These are phyloP conservation scores for Oscheius onirici DNA, from an alignment of 2,888 invertebrate species.

Conservation along the genomic window DNA sequence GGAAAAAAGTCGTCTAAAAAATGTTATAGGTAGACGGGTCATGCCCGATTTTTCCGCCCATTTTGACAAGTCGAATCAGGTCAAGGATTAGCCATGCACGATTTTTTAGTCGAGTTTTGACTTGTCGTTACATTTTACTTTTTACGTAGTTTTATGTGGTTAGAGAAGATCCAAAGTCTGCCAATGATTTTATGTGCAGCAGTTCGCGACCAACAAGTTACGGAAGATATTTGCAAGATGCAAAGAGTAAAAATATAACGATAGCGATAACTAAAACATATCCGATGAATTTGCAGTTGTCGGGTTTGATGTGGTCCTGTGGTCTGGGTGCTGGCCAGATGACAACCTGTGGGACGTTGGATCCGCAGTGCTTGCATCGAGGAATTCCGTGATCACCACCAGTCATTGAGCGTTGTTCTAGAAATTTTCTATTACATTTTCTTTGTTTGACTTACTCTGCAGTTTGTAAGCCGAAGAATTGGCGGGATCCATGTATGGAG, in stretches of 20 bases:
- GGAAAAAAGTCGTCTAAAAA: no score
- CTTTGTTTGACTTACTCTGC: conserved; percentile 4
- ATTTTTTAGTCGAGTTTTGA: no score
- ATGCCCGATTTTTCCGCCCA: no score
- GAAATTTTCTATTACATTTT: not conserved
- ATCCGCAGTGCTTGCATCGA: conserved; percentile 18
- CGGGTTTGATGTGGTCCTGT: conserved; percentile 52
- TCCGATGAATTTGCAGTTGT: conserved; percentile 54
- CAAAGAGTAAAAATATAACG: conserved; percentile 57
- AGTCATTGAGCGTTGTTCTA: conserved; percentile 13
- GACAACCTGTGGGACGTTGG: conserved; percentile 20
- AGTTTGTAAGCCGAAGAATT: conserved; percentile 46
- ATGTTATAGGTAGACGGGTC: no score
- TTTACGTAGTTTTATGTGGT: no score
- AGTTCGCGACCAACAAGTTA: no score
- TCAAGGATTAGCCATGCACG: no score
- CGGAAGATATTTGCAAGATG: conserved; percentile 56
- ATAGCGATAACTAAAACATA: conserved; percentile 56
- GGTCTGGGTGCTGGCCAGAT: conserved; percentile 59
- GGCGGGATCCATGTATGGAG: conserved; percentile 55
- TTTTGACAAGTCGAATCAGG: no score
- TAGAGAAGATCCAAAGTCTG: no score
- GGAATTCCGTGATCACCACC: not conserved
- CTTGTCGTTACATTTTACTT: no score
- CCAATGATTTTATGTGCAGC: no score